These are phyloP conservation scores for Heliconius melpomene DNA, from an alignment of 1,140 invertebrate species.

Conservation along the genomic window DNA sequence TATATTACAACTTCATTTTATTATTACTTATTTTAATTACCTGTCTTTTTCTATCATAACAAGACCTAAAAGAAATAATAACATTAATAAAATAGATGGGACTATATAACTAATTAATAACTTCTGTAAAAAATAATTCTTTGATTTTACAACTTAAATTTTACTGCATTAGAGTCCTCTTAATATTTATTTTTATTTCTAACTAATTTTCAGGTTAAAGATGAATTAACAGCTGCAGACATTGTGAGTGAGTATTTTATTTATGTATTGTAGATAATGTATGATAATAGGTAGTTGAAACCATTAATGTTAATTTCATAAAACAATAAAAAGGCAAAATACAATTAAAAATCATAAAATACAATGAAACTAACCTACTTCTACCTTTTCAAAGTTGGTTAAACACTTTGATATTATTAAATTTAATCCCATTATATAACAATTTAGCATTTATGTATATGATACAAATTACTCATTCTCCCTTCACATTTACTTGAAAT, in stretches of 20 bases:
- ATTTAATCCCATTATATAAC: neutral
- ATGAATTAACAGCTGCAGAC: slow-evolving; percentile 63
- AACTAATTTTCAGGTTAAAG: slow-evolving; percentile 58
- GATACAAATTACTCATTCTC: too few species aligned
- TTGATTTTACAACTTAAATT: neutral
- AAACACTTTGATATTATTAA: neutral
- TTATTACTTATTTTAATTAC: too few species aligned
- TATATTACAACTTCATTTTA: too few species aligned
- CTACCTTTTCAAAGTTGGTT: too few species aligned
- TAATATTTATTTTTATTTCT: neutral
- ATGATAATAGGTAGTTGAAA: neutral
- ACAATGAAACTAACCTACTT: neutral
- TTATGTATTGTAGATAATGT: neutral
- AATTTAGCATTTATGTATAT: neutral
- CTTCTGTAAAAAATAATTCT: too few species aligned
- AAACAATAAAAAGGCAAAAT: too few species aligned
- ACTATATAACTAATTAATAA: too few species aligned
- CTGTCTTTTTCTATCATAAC: too few species aligned
- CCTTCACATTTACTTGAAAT: too few species aligned
- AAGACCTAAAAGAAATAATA: too few species aligned
- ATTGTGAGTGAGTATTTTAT: slow-evolving; percentile 60
- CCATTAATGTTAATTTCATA: neutral
- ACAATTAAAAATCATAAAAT: slow-evolving; percentile 14
- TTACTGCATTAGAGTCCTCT: neutral
- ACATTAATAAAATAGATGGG: too few species aligned